phyloP scores from a whole-genome alignment of 1,140 invertebrate species.

The Anastrepha obliqua region DNA sequence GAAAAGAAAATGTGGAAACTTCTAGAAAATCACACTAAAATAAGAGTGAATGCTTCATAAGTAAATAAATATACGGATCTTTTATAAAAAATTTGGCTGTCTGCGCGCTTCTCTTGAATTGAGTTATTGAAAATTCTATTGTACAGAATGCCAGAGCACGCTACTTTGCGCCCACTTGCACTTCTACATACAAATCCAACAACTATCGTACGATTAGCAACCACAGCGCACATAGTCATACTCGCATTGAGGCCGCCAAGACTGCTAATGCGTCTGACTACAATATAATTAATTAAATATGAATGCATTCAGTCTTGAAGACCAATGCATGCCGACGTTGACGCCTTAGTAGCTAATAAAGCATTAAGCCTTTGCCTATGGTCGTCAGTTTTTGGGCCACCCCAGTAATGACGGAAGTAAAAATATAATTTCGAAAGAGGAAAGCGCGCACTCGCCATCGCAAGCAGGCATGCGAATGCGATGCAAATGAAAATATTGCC shows the following conservation, averaged over 20 bases:
- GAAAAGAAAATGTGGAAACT: background rate
- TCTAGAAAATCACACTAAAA: background rate
- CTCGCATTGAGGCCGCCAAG: background rate
- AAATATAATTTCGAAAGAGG: background rate
- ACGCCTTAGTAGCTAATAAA: background rate
- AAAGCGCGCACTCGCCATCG: background rate
- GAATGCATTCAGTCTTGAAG: conserved; percentile 37
- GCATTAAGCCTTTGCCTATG: background rate
- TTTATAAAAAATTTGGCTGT: background rate
- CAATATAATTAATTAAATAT: conserved; percentile 41
- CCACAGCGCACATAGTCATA: background rate
- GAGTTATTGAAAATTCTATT: background rate
- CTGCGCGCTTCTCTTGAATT: background rate
- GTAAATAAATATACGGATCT: background rate
- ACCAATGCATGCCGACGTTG: background rate
- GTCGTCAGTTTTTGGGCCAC: conserved; percentile 9
- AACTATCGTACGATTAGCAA: background rate
- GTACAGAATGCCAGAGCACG: background rate
- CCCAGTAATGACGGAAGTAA: conserved; percentile 44
- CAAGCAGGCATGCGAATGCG: background rate
- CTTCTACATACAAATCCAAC: background rate
- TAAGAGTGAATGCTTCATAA: background rate
- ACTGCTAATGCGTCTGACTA: conserved; percentile 32
- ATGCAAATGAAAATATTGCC: background rate
- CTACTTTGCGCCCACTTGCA: background rate